Percentiles rank a stretch among this genome's conserved stretches.
These are phyloP conservation scores for Rhagium mordax DNA, from an alignment of 2,888 invertebrate genomes.

Conservation along the genomic window DNA sequence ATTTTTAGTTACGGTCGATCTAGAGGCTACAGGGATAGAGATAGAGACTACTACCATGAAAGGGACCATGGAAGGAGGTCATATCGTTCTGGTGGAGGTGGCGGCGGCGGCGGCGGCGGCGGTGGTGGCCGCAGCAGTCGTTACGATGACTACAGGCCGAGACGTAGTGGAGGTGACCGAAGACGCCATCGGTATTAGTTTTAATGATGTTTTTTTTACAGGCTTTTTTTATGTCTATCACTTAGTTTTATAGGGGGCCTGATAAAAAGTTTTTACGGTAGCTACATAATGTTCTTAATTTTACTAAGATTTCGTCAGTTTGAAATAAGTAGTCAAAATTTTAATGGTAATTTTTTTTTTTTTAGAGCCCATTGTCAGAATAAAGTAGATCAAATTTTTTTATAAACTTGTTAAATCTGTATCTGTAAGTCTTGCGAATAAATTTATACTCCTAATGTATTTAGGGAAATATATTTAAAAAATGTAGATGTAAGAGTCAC, in stretches of 20 bases:
- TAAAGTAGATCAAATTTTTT: neutral
- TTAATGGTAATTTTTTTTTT: neutral
- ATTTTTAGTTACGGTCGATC: constrained; percentile 67
- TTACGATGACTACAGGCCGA: constrained; percentile 42
- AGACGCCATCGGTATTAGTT: constrained; percentile 30
- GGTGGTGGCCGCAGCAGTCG: constrained; percentile 49
- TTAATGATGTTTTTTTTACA: neutral
- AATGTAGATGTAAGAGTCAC: too few relatives aligned
- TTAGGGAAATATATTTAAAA: too few relatives aligned
- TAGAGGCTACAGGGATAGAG: constrained; percentile 61
- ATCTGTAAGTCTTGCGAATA: too few relatives aligned
- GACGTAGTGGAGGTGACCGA: constrained; percentile 44
- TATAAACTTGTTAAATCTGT: neutral
- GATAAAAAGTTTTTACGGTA: constrained; percentile 18
- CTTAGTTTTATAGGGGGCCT: constrained; percentile 10
- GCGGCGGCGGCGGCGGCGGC: neutral
- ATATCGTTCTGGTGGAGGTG: constrained; percentile 32
- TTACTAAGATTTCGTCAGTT: neutral
- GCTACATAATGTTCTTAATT: constrained; percentile 27
- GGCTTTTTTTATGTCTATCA: constrained; percentile 4
- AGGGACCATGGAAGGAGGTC: constrained; percentile 64
- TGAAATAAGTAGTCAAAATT: neutral
- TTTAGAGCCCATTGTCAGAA: neutral
- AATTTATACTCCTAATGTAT: too few relatives aligned
- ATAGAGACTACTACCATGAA: constrained; percentile 38